A percentile compares a stretch with the other conserved stretches of the same genome.
phyloP scores from a whole-genome alignment of 2,797 vertebrate species.

The Fringilla coelebs region DNA sequence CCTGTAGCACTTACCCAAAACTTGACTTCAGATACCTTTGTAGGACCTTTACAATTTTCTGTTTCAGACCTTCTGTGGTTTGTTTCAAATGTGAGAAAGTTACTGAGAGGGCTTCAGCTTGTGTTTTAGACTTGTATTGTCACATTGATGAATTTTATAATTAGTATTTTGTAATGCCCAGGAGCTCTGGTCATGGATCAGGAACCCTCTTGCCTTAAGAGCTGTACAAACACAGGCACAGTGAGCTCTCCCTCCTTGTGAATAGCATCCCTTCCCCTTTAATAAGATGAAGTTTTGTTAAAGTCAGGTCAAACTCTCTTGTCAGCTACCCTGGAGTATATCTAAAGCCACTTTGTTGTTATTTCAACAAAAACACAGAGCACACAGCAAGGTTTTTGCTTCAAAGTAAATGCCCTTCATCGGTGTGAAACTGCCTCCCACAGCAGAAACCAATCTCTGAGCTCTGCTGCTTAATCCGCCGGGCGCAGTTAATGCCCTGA shows the following conservation, averaged over 20 bases:
- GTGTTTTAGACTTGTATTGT: not conserved
- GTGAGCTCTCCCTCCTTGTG: not conserved
- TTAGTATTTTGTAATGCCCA: not conserved
- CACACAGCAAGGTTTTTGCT: not conserved
- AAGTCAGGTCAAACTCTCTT: not conserved
- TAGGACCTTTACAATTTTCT: not conserved
- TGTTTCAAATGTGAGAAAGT: not conserved
- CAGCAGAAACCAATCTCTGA: not conserved
- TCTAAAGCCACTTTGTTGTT: conserved; percentile 2
- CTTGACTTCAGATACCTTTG: not conserved
- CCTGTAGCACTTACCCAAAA: not conserved
- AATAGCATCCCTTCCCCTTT: not conserved
- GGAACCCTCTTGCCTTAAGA: not conserved
- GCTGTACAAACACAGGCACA: not conserved
- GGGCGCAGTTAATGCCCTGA: not conserved
- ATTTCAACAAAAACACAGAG: not conserved
- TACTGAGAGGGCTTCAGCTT: not conserved
- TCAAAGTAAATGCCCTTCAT: conserved; percentile 16
- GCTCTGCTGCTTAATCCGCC: not conserved
- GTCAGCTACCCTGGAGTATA: not conserved
- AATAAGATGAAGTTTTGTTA: not conserved
- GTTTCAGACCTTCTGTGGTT: not conserved
- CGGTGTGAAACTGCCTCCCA: not conserved
- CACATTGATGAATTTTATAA: conserved; percentile 22
- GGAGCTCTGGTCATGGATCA: not conserved